Evolutionary conservation across 2,113 vertebrate species (phyloP).

Genomic region (Gadus macrocephalus): DNA sequence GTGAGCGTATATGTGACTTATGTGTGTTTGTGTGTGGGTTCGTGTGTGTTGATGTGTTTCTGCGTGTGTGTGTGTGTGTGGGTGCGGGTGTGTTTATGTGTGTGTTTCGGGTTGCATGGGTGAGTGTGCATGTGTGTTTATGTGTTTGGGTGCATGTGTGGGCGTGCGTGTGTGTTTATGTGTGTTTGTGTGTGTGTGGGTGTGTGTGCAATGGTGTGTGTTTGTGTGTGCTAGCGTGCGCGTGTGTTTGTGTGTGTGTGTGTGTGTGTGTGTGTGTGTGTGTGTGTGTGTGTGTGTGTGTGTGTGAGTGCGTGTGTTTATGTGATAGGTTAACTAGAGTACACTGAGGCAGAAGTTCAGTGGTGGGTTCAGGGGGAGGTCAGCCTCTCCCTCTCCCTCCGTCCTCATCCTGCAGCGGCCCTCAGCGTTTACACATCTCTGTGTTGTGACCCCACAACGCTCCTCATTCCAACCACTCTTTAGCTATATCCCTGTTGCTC

Average conservation of each 20-base stretch:
- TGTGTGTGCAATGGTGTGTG: conserved; percentile 29
- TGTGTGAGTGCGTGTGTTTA: conserved; percentile 13
- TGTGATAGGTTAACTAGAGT: conserved; percentile 52
- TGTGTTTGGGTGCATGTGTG: conserved; percentile 11
- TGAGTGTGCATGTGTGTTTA: background rate
- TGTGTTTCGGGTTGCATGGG: no score
- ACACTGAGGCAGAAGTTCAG: conserved; percentile 63
- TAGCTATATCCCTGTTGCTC: no score
- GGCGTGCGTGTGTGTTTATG: conserved; percentile 12
- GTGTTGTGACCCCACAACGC: no score
- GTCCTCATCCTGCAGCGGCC: background rate
- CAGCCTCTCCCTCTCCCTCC: conserved; percentile 20
- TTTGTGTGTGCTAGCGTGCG: no score
- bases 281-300: conserved; percentile 28
- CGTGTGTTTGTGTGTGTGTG: conserved; percentile 15
- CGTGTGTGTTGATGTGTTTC: background rate
- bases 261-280: conserved; percentile 18
- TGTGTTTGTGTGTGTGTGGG: conserved; percentile 21
- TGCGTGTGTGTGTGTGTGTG: no score
- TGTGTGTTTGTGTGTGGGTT: background rate
- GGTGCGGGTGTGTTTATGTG: no score
- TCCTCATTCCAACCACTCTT: no score
- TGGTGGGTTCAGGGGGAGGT: conserved; percentile 57
- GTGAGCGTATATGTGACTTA: no score
- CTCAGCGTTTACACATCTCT: no score